Base-by-base conservation (phyloP, 2,797 vertebrate species). In the Vespertilio murinus region DNA sequence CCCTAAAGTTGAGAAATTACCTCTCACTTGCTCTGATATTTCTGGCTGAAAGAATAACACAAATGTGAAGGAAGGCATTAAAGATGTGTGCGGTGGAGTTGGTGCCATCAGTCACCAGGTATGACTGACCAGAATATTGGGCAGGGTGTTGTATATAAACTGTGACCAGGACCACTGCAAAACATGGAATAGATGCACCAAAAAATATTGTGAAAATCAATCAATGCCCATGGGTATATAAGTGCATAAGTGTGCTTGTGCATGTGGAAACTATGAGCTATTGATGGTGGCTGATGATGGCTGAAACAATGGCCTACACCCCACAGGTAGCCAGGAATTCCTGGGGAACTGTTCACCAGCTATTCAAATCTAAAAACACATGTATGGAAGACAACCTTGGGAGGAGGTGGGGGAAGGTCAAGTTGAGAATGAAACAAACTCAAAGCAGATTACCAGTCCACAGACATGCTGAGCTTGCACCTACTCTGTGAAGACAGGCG, bases 301-400 rank as follows among this genome's bases (percentile, higher is more conserved):
- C 25, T 33, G 14, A 69, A 84, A 13, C 74, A 52, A 42, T 70
- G 73, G 11, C 49, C 67, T 69, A 40, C 75, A 83, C 70, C 77
- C 33, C 69, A 90, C 22, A 40, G 47, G 74, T n/a, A 11, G 33
- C 13, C 78, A 92, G 82, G 82, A 90, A 85, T 74, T 93, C 67
- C 88, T 70, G 33, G 67, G 59, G 83, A 73, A 86, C 23, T 17
- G 47, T 40, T 56, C 81, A 88, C 6, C 18, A 90, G 47, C 81
- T 87, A 52, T 78, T 52, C 47, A 78, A 25, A 69, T 67, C 79
- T 80, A 92, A 94, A 93, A 91, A 54, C 22, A 80, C 28, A 56
- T n/a, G 20, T 20, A 2, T 17, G 33, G 40, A 73, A 90, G 85
- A 69, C 52, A 71, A 35, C 38, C 56, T 45, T 47, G 40, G 54